Base-by-base conservation (phyloP, 2,888 invertebrate species). In the Spatulosminthurus flaviceps region DNA sequence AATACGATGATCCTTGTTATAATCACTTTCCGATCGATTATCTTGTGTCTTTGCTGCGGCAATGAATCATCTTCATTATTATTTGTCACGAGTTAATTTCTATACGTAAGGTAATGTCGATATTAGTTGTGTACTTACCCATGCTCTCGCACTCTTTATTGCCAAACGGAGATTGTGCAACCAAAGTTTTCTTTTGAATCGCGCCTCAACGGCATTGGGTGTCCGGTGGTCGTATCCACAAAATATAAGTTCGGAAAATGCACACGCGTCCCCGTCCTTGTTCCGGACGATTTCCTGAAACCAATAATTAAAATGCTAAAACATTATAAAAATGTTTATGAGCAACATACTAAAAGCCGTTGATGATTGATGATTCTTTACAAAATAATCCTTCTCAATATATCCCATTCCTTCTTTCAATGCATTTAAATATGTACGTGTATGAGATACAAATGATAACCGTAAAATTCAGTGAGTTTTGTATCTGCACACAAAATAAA, bases 131-230 rank as follows among this genome's bases (percentile, higher is more conserved):
- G n/a, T n/a, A n/a, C 34, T 19, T 71, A 71, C 70, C 70, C 24
- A 42, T 0, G 72, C 51, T 51, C 61, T 74, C 13, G 74, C 74
- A 13, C 22, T 5, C 11, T 29, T 60, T 2, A 74, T 19, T 1
- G 74, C 26, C 1, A 60, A 21, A 4, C 60, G 24, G 1, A 74
- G 34, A 28, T 74, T 29, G 9, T 61, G 74, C 0, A 74, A 34
- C 74, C 74, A 74, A 11, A 74, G 51, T 61, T 74, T 74, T 19
- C 74, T 1, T n/a, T 34, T 28, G 21, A 61, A 74, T 22, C 74
- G 4, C 0, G 60, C 60, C 19, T 74, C 74, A 1, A 61, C 61
- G 2, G 29, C 60, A 74, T 61, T 51, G 7, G 29, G 11, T 0
- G 61, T 43, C 13, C 34, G 19, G 26, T 61, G 34, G 11, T 74